Evolutionary conservation across 2,113 vertebrate species (phyloP).

Genomic region (Gasterosteus aculeatus): DNA sequence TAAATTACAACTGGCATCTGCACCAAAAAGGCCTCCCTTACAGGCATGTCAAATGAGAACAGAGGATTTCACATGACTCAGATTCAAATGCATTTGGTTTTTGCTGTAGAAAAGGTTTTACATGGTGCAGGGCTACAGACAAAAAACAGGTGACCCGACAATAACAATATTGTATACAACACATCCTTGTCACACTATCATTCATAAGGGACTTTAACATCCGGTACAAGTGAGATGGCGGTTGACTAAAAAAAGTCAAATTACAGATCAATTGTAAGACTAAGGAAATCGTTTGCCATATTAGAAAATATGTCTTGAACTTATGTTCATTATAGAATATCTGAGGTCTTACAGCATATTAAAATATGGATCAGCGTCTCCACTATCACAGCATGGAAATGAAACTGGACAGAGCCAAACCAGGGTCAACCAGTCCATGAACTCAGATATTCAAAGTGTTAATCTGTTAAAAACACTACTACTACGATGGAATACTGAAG

Average conservation of each 20-base stretch:
- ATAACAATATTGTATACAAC: constrained; percentile 21
- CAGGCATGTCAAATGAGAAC: constrained; percentile 12
- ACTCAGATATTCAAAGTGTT: background rate
- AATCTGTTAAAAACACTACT: background rate
- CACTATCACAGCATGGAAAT: constrained; percentile 23
- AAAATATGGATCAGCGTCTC: constrained; percentile 1
- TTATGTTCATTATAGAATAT: background rate
- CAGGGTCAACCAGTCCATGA: constrained; percentile 57
- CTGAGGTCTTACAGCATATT: constrained; percentile 5
- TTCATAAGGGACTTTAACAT: background rate
- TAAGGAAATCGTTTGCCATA: constrained; percentile 3
- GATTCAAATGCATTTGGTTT: constrained; percentile 9
- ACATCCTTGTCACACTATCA: constrained; percentile 2
- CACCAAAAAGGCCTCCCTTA: background rate
- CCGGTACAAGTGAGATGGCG: constrained; percentile 9
- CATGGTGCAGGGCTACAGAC: constrained; percentile 29
- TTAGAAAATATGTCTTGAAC: background rate
- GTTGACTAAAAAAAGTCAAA: constrained; percentile 3
- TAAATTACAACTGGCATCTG: constrained; percentile 2
- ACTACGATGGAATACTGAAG: constrained; percentile 13
- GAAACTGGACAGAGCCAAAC: constrained; percentile 46
- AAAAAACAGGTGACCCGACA: constrained; percentile 26
- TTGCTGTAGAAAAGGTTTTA: background rate
- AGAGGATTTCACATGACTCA: constrained; percentile 32
- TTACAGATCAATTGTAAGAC: constrained; percentile 20